Evolutionary conservation across 2,113 vertebrate genomes (phyloP), one percentile per base, ranked within the genome.

Genomic region (Scomber scombrus): DNA sequence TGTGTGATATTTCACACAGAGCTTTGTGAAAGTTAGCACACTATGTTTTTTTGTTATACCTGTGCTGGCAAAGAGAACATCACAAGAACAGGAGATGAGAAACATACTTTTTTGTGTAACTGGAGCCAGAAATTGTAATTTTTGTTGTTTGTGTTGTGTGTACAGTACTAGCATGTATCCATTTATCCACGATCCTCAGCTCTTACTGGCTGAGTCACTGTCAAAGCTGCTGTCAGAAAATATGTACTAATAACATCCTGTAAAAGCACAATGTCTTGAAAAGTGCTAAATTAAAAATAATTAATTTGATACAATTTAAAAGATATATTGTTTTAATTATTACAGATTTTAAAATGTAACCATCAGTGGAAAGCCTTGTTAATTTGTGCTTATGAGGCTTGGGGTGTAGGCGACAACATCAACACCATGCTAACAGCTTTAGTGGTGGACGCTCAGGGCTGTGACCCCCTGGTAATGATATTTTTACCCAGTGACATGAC

Each of bases 1-100:
- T 19, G 85, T 87, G 88, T 67, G 84, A 82, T 55, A 91, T 91
- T 90, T 93, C 88, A 91, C 88, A 88, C 72, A 3, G 19, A 45
- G 49, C 31, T 76, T 61, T 78, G 77, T 76, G 85, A 83, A 80
- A 85, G 54, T 56, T 75, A 50, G 75, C 64, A 64, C 23, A 40
- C 26, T 8, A 31, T 60, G 23, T 21, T 67, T 60, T 72, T 74
- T 75, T 73, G 10, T 58, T 80, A 2, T 19, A 71, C 29, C 15
- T 56, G 54, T 52, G 65, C 19, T 81, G 71, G 58, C 52, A 61
- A 54, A 18, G 31, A 46, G 31, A 50, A 55, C 18, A 26, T 62
- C 23, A 50, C 4, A 4, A 43, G 31, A 14, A 13, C 1, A n/a
- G 2, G 14, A 78, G 34, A 71, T 40, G 34, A 40, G 1, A 40